Evolutionary conservation across 2,888 invertebrate species (phyloP), one percentile per base, ranked within the genome.

Genomic region (Lamellibrachia columna): DNA sequence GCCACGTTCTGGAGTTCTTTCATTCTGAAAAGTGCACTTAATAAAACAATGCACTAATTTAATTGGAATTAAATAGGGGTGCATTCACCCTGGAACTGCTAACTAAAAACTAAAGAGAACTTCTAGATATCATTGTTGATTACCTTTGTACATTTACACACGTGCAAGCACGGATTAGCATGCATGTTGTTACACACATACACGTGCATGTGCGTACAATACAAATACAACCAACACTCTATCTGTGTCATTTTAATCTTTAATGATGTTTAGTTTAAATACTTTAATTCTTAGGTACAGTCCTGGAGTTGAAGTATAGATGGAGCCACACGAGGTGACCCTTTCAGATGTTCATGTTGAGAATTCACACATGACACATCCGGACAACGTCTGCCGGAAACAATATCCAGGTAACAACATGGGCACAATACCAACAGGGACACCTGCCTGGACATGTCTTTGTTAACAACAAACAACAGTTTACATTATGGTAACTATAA

Each of bases 271-370:
- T 40, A 40, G 40, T 40, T 75, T 22, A 22, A 75, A 75, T 75
- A 75, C 75, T 75, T 75, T 75, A 22, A n/a, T 75, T 75, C 75
- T 22, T 22, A 75, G 75, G 75, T 75, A 75, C 22, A 75, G 75
- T 22, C 22, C 6, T 1, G 11, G 22, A 75, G 75, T 15, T 75
- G n/a, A 75, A 75, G 75, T 4, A 75, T 75, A 75, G 22, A 75
- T 75, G 75, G 75, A 75, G 75, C 75, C 75, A 75, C 75, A 75
- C n/a, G 75, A 75, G 75, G 75, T 75, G 75, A 75, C 75, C n/a
- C 75, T 75, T 75, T 75, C 75, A 75, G 75, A 75, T n/a, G 75
- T 75, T 75, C 75, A 75, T 22, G 75, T 75, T 75, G 75, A 75
- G n/a, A 75, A n/a, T 15, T 75, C 22, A 75, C 75, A 75, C 75